Base-by-base conservation (phyloP, 2,113 vertebrate genomes). In the Thunnus maccoyii region DNA sequence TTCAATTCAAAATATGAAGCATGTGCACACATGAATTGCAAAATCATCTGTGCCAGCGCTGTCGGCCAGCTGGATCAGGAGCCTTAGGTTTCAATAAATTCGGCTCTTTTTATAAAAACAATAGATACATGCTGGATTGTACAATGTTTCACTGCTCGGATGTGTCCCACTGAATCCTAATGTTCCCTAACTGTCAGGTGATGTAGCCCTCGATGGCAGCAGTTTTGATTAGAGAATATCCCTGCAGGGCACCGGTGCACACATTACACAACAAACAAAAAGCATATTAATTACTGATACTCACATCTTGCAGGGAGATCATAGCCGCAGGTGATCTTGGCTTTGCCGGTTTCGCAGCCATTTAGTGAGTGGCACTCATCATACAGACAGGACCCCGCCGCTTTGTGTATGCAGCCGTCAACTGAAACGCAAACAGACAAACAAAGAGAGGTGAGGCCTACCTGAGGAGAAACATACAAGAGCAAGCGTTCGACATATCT, bases 341-440 rank as follows among this genome's bases (percentile, higher is more conserved):
- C 98, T 79, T 97, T 95, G 64, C 98, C 97, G 0, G 98, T 99
- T 64, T 97, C 96, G 82, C 98, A 99, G 91, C 98, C 98, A 0
- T 96, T 97, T 91, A 99, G 95, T 54, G 94, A 95, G 78, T 97
- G 96, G 81, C 98, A 99, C 89, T 99, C 98, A 1, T 97, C 97
- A 3, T 96, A 94, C 16, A 99, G 94, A 88, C 96, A 97, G 86
- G 97, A 96, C 27, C 98, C 98, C 0, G 98, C 97, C 6, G 97
- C 97, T 94, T 97, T 96, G 93, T 99, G 98, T 94, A 99, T 99
- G 78, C 98, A 99, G 91, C 98, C 98, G 13, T 99, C 98, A 88
- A 99, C 98, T 99, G 50, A 51, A 89, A 94, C 67, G 88, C 56
- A 91, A 66, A 90, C 72, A 90, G 62, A 86, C 58, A 84, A 17